A percentile compares a stretch with the other conserved stretches of the same genome.
These are phyloP conservation scores for Platyscapa corneri DNA, from an alignment of 1,140 invertebrate species.

Conservation along the genomic window DNA sequence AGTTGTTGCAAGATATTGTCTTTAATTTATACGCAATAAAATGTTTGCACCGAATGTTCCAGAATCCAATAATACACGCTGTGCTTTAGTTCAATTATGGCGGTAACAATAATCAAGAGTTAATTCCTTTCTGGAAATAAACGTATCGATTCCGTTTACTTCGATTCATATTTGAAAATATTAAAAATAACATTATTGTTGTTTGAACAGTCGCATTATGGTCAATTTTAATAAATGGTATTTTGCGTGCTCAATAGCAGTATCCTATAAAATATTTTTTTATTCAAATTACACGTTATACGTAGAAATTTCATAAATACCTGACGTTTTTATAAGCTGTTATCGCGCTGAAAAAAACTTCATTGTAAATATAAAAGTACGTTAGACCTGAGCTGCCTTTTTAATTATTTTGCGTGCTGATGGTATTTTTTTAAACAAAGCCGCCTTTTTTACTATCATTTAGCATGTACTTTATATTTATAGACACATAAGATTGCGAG, in stretches of 20 bases:
- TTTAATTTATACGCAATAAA: too few species aligned
- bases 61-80: too few species aligned
- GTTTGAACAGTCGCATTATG: background rate
- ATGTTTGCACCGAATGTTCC: too few species aligned
- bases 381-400: background rate
- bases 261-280: background rate
- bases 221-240: conserved; percentile 1
- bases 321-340: conserved; percentile 21
- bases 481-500: conserved; percentile 6
- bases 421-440: conserved; percentile 9
- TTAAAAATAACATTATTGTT: too few species aligned
- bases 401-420: conserved; percentile 32
- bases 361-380: conserved; percentile 10
- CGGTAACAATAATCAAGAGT: too few species aligned
- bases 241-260: conserved; percentile 30
- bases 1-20: too few species aligned
- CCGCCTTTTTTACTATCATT: conserved; percentile 17
- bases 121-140: background rate
- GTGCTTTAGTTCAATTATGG: too few species aligned
- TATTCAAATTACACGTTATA: conserved; percentile 22
- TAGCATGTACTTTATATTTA: background rate
- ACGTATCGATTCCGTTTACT: background rate
- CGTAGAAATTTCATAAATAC: conserved; percentile 21
- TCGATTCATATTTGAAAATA: background rate
- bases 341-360: conserved; percentile 30